phyloP scores from a whole-genome alignment of 2,797 vertebrate genomes.

The Eremophila alpestris region DNA sequence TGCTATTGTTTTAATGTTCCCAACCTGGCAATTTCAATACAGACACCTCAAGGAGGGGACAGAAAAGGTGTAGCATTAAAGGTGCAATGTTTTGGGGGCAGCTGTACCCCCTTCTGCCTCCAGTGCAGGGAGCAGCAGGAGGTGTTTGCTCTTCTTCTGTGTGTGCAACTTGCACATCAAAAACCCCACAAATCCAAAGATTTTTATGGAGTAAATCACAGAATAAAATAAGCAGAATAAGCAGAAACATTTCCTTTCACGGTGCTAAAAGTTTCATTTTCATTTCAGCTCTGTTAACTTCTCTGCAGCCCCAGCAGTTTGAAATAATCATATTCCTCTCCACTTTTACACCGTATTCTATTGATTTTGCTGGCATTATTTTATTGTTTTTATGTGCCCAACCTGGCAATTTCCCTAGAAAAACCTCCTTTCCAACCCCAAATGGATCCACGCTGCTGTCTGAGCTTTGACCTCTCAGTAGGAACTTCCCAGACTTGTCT shows the following conservation, averaged over 20 bases:
- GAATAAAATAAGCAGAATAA: neutral
- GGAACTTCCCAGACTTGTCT: neutral
- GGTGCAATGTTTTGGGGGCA: neutral
- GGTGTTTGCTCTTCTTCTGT: neutral
- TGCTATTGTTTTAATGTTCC: no score
- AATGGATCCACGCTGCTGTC: neutral
- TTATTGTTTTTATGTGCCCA: neutral
- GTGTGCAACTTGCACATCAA: neutral
- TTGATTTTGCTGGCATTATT: neutral
- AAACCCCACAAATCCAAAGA: neutral
- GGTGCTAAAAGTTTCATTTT: neutral
- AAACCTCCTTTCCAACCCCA: neutral
- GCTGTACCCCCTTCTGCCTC: neutral
- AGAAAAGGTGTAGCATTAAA: neutral
- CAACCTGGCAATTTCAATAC: neutral
- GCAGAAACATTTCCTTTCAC: neutral
- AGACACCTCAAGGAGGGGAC: neutral
- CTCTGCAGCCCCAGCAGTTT: neutral
- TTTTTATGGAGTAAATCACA: accelerated
- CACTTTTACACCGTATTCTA: neutral
- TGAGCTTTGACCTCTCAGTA: neutral
- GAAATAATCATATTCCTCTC: neutral
- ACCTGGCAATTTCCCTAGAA: neutral
- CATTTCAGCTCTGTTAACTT: neutral
- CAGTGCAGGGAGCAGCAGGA: accelerated